Base-by-base conservation (phyloP, 92 coral and sea anemone species). In the Porites lobata region DNA sequence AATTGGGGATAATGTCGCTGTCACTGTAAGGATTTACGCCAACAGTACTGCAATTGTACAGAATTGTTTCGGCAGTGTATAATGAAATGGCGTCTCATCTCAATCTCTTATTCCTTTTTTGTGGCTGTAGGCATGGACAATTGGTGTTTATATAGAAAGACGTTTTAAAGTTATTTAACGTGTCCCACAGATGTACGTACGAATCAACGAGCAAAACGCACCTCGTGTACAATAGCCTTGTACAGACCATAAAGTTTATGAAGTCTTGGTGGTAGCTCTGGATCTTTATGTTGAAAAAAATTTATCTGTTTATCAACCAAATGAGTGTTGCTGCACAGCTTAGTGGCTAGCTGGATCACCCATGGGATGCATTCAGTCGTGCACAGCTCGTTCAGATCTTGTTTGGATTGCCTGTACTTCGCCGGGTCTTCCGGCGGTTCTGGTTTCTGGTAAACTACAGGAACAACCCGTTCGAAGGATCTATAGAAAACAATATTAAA, bases 161-260 rank as follows among this genome's bases (percentile, higher is more conserved):
- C 57, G 9, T 53, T 53, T 53, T 7, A 53, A 7, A 53, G 9
- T 53, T 53, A 53, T 7, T 7, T 53, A 53, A 53, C 8, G 57
- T 53, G 57, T 53, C 1, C 12, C 3, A 53, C 12, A 7, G 12
- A 53, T 7, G 57, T 53, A 11, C 8, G 8, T 53, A 53, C 12
- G 12, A 7, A 53, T 7, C 57, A 7, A 7, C 8, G 8, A 11
- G 12, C 72, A 67, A n/a, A 2, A 81, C 9, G 62, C 47, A 84
- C 88, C 81, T 84, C 72, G 10, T 84, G 81, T 10, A 84, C 88
- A 58, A 84, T 84, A 53, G 88, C 88, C 61, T 85, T 85, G 72
- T 76, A 85, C n/a, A 85, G 89, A 18, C 89, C 89, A 85, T 85
- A 85, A 4, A 85, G 73, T 47, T 76, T 85, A 80, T 75, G 82